Conservation (phyloP, 2,888 invertebrate species). For the Muscina levida region DNA sequence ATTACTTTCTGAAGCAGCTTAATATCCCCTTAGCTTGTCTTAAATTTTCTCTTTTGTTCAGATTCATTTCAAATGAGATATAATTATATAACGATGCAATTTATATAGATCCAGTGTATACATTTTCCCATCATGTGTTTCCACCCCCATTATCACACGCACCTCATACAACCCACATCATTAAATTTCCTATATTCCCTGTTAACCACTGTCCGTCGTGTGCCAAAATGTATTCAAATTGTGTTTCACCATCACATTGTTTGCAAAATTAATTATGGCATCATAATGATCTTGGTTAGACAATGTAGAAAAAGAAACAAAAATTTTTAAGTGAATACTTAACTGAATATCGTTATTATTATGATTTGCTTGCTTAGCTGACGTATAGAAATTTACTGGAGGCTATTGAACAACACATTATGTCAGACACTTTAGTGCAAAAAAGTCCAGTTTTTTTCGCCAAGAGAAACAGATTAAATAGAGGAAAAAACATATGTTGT, state of each 20-base stretch:
- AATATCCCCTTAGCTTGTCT: too few relatives aligned
- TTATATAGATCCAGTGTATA: too few relatives aligned
- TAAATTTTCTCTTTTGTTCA: too few relatives aligned
- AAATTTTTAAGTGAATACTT: conserved; percentile 1
- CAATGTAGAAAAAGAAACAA: neutral
- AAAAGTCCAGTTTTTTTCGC: too few relatives aligned
- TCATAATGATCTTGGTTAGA: conserved; percentile 11
- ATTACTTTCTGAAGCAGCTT: too few relatives aligned
- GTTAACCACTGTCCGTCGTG: neutral
- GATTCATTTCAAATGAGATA: too few relatives aligned
- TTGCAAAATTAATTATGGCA: conserved; percentile 25
- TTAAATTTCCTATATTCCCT: neutral
- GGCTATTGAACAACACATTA: neutral
- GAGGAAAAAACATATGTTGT: too few relatives aligned
- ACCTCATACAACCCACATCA: neutral
- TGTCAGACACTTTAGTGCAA: neutral
- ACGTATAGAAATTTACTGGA: neutral
- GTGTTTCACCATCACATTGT: neutral
- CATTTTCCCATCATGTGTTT: too few relatives aligned
- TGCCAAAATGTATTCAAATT: conserved; percentile 19
- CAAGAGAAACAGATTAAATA: too few relatives aligned
- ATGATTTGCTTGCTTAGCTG: neutral
- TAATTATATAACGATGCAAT: too few relatives aligned
- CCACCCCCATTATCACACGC: too few relatives aligned
- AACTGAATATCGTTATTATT: conserved; percentile 15